Percentiles rank a stretch among this genome's conserved stretches.
These are phyloP conservation scores for Hyaena hyaena DNA, from an alignment of 2,113 vertebrate genomes.

Conservation along the genomic window DNA sequence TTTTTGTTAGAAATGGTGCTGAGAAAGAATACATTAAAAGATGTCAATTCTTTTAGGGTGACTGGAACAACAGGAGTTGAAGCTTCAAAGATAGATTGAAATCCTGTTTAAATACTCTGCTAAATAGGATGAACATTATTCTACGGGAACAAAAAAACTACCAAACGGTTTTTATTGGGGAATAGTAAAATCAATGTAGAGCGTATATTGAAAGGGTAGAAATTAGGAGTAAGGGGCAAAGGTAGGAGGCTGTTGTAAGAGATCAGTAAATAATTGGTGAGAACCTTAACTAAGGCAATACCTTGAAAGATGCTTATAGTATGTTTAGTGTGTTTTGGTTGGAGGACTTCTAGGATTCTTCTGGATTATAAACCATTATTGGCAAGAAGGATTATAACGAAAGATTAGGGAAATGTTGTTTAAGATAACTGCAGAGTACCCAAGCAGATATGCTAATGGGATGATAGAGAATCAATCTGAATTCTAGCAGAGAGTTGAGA, in stretches of 20 bases:
- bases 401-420: not conserved
- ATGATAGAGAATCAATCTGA: not conserved
- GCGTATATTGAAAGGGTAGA: not conserved
- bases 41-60: not conserved
- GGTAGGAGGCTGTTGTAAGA: not conserved
- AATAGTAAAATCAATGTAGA: not conserved
- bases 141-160: not conserved
- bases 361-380: not conserved
- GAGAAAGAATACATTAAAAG: not conserved
- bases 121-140: not conserved
- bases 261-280: not conserved
- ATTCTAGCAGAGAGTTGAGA: not conserved
- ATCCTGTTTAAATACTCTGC: not conserved
- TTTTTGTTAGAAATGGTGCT: not conserved
- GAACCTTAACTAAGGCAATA: not conserved
- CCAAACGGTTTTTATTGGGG: not conserved
- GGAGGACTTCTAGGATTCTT: not conserved
- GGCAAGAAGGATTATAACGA: not conserved
- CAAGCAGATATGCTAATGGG: not conserved
- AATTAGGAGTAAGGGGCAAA: not conserved
- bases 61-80: not conserved
- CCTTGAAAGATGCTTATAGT: not conserved
- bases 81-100: not conserved
- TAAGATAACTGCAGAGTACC: not conserved
- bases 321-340: not conserved